Conservation (phyloP, 2,113 vertebrate genomes). For the Vicugna pacos region DNA sequence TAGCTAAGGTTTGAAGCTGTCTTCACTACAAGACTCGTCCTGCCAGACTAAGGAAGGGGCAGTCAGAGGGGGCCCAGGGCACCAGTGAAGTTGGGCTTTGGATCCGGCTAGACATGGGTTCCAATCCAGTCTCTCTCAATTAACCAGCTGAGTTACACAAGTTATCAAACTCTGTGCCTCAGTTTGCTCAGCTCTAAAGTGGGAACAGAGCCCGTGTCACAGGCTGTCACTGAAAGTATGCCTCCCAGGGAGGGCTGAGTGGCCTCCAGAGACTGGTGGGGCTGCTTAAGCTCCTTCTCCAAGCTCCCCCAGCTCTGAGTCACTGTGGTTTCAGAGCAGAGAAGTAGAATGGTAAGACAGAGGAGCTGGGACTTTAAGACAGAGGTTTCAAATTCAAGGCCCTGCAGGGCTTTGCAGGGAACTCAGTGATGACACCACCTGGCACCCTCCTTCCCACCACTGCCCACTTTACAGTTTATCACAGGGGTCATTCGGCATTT, state of each 20-base stretch:
- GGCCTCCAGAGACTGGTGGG: neutral
- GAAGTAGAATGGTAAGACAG: neutral
- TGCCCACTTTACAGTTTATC: fast-evolving
- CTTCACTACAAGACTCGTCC: neutral
- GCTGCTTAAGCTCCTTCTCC: neutral
- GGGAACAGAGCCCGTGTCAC: neutral
- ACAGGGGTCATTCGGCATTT: too few relatives aligned
- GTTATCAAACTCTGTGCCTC: neutral
- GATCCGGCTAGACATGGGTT: neutral
- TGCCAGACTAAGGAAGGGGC: too few relatives aligned
- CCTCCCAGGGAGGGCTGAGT: neutral
- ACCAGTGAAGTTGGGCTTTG: neutral
- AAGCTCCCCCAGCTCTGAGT: neutral
- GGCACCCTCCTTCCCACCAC: fast-evolving
- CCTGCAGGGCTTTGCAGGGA: neutral
- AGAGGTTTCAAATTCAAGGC: neutral
- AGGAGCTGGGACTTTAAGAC: neutral
- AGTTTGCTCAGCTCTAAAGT: neutral
- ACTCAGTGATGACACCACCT: fast-evolving
- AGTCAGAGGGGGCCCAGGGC: too few relatives aligned
- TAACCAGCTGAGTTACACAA: neutral
- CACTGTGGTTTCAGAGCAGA: neutral
- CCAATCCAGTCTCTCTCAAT: neutral
- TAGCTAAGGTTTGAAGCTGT: neutral
- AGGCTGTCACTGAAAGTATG: neutral